These are phyloP conservation scores for Mandrillus leucophaeus DNA, from an alignment of 2,113 vertebrate genomes.

Conservation along the genomic window DNA sequence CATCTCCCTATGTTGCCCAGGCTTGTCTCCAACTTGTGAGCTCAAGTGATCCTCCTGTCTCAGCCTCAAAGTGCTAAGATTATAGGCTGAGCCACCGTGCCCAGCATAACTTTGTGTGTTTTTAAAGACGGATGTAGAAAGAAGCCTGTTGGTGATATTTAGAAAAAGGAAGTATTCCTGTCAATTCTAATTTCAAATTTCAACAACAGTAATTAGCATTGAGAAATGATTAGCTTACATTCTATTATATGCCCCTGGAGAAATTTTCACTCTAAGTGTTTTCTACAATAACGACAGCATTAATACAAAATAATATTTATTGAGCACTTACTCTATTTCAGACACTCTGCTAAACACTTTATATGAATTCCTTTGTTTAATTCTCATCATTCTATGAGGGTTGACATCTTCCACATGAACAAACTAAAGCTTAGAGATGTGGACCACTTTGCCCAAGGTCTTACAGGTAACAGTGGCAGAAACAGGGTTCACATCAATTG, in stretches of 20 bases:
- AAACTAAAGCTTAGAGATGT: not conserved
- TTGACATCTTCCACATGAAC: not conserved
- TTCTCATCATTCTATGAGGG: not conserved
- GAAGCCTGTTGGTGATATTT: not conserved
- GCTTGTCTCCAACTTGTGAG: too few relatives aligned
- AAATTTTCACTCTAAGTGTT: conserved; percentile 51
- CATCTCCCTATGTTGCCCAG: too few relatives aligned
- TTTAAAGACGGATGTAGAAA: not conserved
- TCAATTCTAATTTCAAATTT: conserved; percentile 58
- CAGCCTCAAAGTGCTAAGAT: too few relatives aligned
- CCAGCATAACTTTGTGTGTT: not conserved
- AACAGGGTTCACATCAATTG: not conserved
- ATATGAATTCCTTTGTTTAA: not conserved
- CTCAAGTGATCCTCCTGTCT: too few relatives aligned
- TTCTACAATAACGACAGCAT: conserved; percentile 35
- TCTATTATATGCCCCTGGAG: not conserved
- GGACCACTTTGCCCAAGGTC: not conserved
- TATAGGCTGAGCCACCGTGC: too few relatives aligned
- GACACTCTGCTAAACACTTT: not conserved
- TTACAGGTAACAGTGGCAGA: not conserved
- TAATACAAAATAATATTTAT: conserved; percentile 35
- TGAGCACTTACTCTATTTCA: conserved; percentile 6
- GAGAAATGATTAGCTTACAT: conserved; percentile 33
- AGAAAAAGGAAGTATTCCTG: conserved; percentile 22
- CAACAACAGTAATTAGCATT: conserved; percentile 22